Evolutionary conservation across 2,888 invertebrate species (phyloP).

Genomic region (Apoderus coryli): DNA sequence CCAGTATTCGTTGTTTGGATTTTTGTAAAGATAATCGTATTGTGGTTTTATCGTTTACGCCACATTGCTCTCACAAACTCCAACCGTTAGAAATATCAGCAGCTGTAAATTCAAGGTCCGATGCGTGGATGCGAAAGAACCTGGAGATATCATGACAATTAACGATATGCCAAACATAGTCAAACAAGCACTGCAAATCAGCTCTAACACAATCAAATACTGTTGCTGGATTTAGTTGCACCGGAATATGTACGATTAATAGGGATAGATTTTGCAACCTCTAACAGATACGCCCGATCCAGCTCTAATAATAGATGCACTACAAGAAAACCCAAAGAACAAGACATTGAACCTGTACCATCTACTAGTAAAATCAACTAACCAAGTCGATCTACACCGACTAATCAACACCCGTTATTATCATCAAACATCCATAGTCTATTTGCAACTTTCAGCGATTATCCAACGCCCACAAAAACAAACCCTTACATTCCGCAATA

Average conservation of each 20-base stretch:
- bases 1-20: conserved; percentile 8
- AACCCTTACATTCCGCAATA: too few relatives aligned
- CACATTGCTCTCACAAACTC: conserved; percentile 9
- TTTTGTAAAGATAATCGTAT: conserved; percentile 11
- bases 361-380: too few relatives aligned
- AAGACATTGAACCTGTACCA: too few relatives aligned
- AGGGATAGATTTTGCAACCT: conserved; percentile 11
- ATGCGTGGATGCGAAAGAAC: conserved; percentile 16
- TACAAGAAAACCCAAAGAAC: too few relatives aligned
- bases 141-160: conserved; percentile 16
- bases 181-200: conserved; percentile 4
- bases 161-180: conserved; percentile 15
- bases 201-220: conserved; percentile 8
- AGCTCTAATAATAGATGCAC: too few relatives aligned
- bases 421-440: too few relatives aligned
- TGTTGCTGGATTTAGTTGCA: conserved; percentile 22
- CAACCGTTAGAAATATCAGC: conserved; percentile 17
- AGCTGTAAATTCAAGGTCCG: conserved; percentile 11
- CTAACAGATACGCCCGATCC: too few relatives aligned
- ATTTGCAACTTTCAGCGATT: too few relatives aligned
- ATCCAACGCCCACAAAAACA: too few relatives aligned
- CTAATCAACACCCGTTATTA: too few relatives aligned
- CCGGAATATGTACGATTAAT: conserved; percentile 22
- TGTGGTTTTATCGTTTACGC: conserved; percentile 10
- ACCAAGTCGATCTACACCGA: too few relatives aligned